Base-by-base conservation (phyloP, 2,113 vertebrate genomes). In the Cyanoderma ruficeps region DNA sequence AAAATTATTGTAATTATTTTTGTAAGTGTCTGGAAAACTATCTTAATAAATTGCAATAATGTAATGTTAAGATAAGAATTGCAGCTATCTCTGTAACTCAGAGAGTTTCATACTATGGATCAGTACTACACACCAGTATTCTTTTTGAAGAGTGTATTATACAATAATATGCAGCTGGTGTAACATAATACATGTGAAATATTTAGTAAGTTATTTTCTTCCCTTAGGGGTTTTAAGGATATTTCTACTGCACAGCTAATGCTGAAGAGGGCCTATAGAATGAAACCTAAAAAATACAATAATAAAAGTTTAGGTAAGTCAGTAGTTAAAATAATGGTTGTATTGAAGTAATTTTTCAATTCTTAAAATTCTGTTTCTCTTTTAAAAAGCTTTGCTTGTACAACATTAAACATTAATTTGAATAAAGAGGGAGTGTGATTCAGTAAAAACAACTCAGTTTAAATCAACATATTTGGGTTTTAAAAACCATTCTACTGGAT, bases 221-320 rank as follows among this genome's bases (percentile, higher is more conserved):
- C 95, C 87, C 57, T 37, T 84, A 99, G 99, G 99, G 99, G 99
- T 65, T 98, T 99, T 97, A 98, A 97, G 31, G 95, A 99, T 93
- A 96, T 98, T 87, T 97, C 98, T 89, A 99, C 99, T 65, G 99
- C 98, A 78, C 98, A 98, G 28, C 97, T 99, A 79, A 99, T 99
- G 98, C 97, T 99, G 68, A 99, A 98, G 96, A 98, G 99, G 95
- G 99, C 99, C 63, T 96, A 98, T 87, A 99, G 98, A 97, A 99
- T 99, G 99, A 98, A 98, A 85, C 97, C 98, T 15, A 98, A 98
- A 89, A 99, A 98, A 92, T 92, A 95, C 28, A 95, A 84, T 89
- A 89, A 92, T 79, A 98, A 96, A 95, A 98, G 93, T 86, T 68
- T 94, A 77, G 98, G 99, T 99, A 93, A 97, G 98, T 97, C 39